Conservation (phyloP, 35 echinoderm and acorn worm species). For the Acanthaster planci region DNA sequence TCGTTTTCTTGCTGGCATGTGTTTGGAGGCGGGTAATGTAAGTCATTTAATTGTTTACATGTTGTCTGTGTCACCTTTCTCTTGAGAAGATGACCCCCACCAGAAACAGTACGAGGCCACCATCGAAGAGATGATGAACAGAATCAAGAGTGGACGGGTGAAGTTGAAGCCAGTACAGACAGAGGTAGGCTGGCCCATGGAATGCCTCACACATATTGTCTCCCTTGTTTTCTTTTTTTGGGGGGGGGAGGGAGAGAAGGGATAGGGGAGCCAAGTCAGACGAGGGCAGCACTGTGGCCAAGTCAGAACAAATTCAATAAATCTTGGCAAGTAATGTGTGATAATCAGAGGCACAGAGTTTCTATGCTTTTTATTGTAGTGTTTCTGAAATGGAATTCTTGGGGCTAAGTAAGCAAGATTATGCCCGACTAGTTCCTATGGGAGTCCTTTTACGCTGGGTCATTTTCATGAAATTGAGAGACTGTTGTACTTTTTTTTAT, state of each 20-base stretch:
- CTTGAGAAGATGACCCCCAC: slow-evolving; percentile 31
- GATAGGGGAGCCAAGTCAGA: neutral
- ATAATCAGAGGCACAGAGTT: too few relatives aligned
- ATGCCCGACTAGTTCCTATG: too few relatives aligned
- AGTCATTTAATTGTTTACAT: neutral
- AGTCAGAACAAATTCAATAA: neutral
- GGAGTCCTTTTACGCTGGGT: too few relatives aligned
- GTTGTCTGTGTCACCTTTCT: neutral
- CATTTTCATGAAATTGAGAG: too few relatives aligned
- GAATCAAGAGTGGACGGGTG: slow-evolving; percentile 71
- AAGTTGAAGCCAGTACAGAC: slow-evolving; percentile 50
- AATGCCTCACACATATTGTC: neutral
- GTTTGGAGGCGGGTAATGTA: too few relatives aligned
- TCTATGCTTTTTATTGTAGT: too few relatives aligned
- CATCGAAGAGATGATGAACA: slow-evolving; percentile 80
- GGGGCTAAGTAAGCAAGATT: too few relatives aligned
- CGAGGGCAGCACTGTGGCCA: neutral
- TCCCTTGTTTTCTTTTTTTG: neutral
- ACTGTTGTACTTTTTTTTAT: too few relatives aligned
- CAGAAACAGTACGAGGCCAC: slow-evolving; percentile 64
- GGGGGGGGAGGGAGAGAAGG: too few relatives aligned
- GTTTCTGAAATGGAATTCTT: too few relatives aligned
- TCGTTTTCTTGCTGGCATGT: too few relatives aligned
- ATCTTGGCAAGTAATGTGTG: neutral
- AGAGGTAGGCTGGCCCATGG: neutral